phyloP scores from a whole-genome alignment of 2,797 vertebrate genomes.

The Gadopsis marmoratus region DNA sequence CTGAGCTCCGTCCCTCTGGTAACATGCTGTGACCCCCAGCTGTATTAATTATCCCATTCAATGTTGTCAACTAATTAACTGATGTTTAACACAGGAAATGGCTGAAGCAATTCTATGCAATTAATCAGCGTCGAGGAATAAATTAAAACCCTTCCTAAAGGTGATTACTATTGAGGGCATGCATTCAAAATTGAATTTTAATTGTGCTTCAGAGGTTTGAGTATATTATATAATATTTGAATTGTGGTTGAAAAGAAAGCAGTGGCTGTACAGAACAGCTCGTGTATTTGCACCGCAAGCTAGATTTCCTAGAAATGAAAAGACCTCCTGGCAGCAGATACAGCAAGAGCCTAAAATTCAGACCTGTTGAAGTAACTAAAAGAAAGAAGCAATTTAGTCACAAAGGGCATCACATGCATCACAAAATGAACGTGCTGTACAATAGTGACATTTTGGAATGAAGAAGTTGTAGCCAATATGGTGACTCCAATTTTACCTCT shows the following conservation, averaged over 20 bases:
- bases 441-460: slow-evolving; percentile 2
- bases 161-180: slow-evolving; percentile 70
- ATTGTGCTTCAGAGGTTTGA: slow-evolving; percentile 54
- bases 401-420: slow-evolving; percentile 30
- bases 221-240: slow-evolving; percentile 21
- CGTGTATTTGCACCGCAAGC: slow-evolving; percentile 29
- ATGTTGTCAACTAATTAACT: slow-evolving; percentile 85
- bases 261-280: slow-evolving; percentile 3
- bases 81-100: slow-evolving; percentile 82
- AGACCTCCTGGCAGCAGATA: slow-evolving; percentile 13
- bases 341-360: slow-evolving; percentile 20
- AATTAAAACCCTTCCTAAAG: slow-evolving; percentile 73
- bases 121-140: slow-evolving; percentile 82
- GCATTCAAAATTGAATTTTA: slow-evolving; percentile 75
- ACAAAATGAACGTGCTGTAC: background rate
- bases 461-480: background rate
- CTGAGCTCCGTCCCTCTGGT: slow-evolving; percentile 30
- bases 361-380: slow-evolving; percentile 2
- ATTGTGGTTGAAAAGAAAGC: slow-evolving; percentile 47
- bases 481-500: too few species aligned
- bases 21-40: slow-evolving; percentile 68
- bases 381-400: slow-evolving; percentile 31
- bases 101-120: slow-evolving; percentile 76
- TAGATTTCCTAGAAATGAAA: slow-evolving; percentile 37
- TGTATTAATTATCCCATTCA: slow-evolving; percentile 85